Conservation (phyloP, 2,113 vertebrate genomes). For the Falcunculus frontatus region DNA sequence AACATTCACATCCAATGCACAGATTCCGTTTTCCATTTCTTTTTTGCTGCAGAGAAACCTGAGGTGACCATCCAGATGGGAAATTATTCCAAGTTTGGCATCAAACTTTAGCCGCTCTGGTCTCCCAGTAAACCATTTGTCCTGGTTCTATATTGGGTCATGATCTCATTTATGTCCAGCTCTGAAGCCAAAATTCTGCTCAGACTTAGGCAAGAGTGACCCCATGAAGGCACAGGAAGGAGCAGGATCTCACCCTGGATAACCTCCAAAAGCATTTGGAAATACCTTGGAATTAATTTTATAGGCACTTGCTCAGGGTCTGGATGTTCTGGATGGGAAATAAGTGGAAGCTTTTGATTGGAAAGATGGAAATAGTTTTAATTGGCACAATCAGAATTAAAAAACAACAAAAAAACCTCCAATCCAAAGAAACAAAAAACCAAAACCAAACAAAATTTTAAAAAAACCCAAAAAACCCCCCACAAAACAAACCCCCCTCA, state of each 20-base stretch:
- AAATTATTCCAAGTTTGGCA: slow-evolving; percentile 15
- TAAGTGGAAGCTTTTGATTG: not conserved
- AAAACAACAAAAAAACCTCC: not conserved
- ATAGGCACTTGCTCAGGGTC: not conserved
- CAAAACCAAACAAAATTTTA: not conserved
- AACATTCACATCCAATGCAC: not conserved
- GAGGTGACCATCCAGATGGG: not conserved
- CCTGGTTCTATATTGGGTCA: not conserved
- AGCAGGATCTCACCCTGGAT: not conserved
- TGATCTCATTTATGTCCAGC: not conserved
- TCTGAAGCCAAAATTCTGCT: not conserved
- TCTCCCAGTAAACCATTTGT: not conserved
- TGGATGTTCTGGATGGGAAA: not conserved
- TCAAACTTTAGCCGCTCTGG: not conserved
- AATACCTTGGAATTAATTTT: not conserved
- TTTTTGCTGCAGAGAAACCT: not conserved
- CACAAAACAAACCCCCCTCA: not conserved
- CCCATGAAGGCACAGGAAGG: not conserved
- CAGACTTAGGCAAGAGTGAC: not conserved
- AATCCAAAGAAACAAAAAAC: not conserved
- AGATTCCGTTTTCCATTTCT: not conserved
- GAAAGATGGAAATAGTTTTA: not conserved
- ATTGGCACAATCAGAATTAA: not conserved
- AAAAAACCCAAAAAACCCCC: not conserved
- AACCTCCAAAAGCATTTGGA: not conserved